Evolutionary conservation across 1,140 invertebrate species (phyloP).

Genomic region (Gryllus bimaculatus): DNA sequence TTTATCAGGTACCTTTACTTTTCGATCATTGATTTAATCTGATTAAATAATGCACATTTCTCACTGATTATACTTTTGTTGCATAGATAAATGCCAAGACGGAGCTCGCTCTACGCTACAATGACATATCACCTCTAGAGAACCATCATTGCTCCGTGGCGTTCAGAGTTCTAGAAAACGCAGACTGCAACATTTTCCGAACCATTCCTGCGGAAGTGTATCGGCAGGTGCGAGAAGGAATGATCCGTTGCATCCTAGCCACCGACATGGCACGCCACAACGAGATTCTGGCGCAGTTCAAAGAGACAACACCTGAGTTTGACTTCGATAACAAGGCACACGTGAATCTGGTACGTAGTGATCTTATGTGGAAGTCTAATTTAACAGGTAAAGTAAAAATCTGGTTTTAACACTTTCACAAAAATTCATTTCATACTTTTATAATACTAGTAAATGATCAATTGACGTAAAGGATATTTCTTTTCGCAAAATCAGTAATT

Average conservation of each 20-base stretch:
- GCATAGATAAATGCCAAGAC: slow-evolving; percentile 69
- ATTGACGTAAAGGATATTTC: neutral
- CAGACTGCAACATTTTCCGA: slow-evolving; percentile 68
- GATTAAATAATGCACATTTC: neutral
- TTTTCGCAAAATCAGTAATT: too few species aligned
- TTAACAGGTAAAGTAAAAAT: neutral
- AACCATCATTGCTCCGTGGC: slow-evolving; percentile 85
- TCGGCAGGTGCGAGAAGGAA: slow-evolving; percentile 59
- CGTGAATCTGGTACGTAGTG: slow-evolving; percentile 56
- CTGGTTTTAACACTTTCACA: neutral
- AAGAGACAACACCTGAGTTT: slow-evolving; percentile 57
- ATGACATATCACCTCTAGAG: slow-evolving; percentile 81
- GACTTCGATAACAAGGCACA: slow-evolving; percentile 66
- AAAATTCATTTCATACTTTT: neutral
- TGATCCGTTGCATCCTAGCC: slow-evolving; percentile 74
- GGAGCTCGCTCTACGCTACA: slow-evolving; percentile 75
- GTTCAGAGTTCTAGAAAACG: slow-evolving; percentile 66
- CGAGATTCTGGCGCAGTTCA: slow-evolving; percentile 72
- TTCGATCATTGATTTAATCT: neutral
- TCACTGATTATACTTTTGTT: neutral
- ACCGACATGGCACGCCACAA: slow-evolving; percentile 84
- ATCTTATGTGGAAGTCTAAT: neutral
- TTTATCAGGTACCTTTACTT: slow-evolving; percentile 53
- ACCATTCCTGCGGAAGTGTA: slow-evolving; percentile 54
- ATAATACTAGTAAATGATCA: neutral